These are phyloP conservation scores for Meghimatium bilineatum DNA, from an alignment of 2,888 invertebrate genomes.

Conservation along the genomic window DNA sequence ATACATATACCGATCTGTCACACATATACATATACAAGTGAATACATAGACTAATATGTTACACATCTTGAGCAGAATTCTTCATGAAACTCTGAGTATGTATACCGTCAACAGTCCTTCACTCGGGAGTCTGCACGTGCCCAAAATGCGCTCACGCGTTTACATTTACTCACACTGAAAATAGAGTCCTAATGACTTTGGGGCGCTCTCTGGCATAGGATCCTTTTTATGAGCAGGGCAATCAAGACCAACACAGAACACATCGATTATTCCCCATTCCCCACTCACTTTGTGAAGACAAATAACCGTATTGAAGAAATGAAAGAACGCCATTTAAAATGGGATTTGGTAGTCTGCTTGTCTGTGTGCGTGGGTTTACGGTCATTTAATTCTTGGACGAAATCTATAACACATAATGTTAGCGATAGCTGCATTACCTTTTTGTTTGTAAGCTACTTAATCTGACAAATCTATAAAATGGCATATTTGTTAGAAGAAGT, in stretches of 20 bases:
- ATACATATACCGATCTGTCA: too few species aligned
- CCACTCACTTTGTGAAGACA: background rate
- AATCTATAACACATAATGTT: too few species aligned
- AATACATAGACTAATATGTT: too few species aligned
- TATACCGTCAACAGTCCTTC: background rate
- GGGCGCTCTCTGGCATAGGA: background rate
- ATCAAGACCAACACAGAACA: background rate
- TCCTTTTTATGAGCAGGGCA: background rate
- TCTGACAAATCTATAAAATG: too few species aligned
- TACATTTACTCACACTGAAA: background rate
- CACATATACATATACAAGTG: too few species aligned
- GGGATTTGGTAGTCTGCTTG: too few species aligned
- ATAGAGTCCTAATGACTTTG: constrained; percentile 19
- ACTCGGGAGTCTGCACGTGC: background rate
- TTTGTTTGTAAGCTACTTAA: too few species aligned
- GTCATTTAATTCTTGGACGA: too few species aligned
- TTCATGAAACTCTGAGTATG: background rate
- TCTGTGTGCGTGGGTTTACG: too few species aligned
- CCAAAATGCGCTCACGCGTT: background rate
- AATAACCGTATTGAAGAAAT: background rate
- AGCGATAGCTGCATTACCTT: too few species aligned
- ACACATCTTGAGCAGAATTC: background rate
- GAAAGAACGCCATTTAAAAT: too few species aligned
- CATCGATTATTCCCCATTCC: background rate
- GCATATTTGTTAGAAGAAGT: too few species aligned